phyloP scores from a whole-genome alignment of 2,888 invertebrate species.

The Steinernema hermaphroditum region DNA sequence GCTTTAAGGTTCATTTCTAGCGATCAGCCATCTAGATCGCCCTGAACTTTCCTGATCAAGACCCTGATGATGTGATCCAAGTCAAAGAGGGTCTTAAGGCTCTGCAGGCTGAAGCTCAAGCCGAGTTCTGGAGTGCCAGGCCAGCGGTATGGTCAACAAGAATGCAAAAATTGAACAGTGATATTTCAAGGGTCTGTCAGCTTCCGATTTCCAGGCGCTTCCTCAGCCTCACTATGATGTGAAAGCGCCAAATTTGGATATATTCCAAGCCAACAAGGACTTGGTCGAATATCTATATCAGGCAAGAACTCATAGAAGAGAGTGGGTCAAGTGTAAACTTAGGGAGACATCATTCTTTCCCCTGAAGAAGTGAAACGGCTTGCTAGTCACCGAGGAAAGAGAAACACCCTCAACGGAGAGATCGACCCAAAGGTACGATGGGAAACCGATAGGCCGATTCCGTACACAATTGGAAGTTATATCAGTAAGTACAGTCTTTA shows the following conservation, averaged over 20 bases:
- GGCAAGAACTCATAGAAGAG: background rate
- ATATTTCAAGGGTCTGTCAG: background rate
- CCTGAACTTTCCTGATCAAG: conserved; percentile 1
- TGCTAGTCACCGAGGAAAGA: background rate
- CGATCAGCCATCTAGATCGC: background rate
- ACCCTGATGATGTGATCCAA: background rate
- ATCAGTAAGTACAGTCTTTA: background rate
- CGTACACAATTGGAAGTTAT: background rate
- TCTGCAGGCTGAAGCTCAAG: conserved; percentile 10
- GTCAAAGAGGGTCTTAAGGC: conserved; percentile 10
- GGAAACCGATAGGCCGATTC: conserved; percentile 15
- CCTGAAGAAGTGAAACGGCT: conserved; percentile 11
- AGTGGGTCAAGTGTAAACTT: background rate
- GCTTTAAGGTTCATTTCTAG: background rate
- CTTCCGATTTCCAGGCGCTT: background rate
- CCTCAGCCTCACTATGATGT: conserved; percentile 9
- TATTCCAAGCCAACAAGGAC: conserved; percentile 6
- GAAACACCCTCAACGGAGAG: conserved; percentile 4
- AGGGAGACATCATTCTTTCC: conserved; percentile 16
- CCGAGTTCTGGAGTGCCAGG: background rate
- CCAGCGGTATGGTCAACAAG: background rate
- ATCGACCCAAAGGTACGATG: conserved; percentile 7
- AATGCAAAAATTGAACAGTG: background rate
- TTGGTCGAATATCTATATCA: conserved; percentile 20
- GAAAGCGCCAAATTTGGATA: background rate